A percentile compares a stretch with the other conserved stretches of the same genome.
These are phyloP conservation scores for Mimachlamys varia DNA, from an alignment of 2,888 invertebrate species.

Conservation along the genomic window DNA sequence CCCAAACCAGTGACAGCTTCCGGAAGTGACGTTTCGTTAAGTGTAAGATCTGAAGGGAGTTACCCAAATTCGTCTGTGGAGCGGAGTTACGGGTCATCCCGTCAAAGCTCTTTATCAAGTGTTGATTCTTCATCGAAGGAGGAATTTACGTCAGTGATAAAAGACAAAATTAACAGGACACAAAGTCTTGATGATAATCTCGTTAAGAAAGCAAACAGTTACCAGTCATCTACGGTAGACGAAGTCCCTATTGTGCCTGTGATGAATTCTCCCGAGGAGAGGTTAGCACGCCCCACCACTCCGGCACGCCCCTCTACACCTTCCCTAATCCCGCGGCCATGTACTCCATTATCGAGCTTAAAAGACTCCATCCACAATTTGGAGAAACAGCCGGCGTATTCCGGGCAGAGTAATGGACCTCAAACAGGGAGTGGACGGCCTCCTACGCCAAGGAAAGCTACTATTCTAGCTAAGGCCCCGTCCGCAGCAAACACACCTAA, in stretches of 20 bases:
- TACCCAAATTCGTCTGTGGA: not conserved
- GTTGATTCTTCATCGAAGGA: not conserved
- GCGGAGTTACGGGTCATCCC: not conserved
- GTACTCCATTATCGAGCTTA: constrained; percentile 59
- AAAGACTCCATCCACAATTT: constrained; percentile 48
- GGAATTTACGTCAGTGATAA: not conserved
- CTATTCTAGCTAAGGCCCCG: constrained; percentile 60
- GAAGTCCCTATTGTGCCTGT: not conserved
- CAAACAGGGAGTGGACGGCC: constrained; percentile 52
- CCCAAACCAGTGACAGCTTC: not conserved
- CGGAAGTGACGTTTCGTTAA: constrained; percentile 33
- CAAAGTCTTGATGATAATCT: not conserved
- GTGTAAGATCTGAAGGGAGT: not conserved
- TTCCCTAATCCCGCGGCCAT: constrained; percentile 61
- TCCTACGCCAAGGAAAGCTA: constrained; percentile 61
- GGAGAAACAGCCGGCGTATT: constrained; percentile 9
- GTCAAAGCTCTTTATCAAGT: constrained; percentile 15
- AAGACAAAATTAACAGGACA: not conserved
- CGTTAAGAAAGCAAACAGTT: not conserved
- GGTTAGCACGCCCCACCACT: constrained; percentile 45
- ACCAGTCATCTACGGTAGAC: not conserved
- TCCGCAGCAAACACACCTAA: constrained; percentile 40
- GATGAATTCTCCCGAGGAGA: not conserved
- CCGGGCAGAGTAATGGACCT: constrained; percentile 42
- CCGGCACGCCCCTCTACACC: constrained; percentile 62